phyloP scores from a whole-genome alignment of 2,797 vertebrate species.

The Schizopygopsis malacanthus region DNA sequence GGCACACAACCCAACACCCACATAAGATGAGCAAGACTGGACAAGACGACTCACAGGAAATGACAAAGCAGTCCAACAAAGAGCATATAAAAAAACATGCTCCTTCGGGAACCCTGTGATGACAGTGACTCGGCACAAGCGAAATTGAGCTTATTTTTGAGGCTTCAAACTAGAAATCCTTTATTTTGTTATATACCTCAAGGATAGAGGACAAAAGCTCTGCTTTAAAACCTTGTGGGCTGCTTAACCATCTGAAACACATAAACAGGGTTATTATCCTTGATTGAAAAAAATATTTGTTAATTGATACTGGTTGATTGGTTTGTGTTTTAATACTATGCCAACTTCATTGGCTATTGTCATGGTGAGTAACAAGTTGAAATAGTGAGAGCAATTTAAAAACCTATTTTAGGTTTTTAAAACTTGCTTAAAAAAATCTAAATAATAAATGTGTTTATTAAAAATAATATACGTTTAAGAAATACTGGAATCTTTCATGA shows the following conservation, averaged over 20 bases:
- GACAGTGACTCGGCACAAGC: conserved; percentile 45
- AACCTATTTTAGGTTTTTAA: not conserved
- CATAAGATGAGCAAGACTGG: conserved; percentile 40
- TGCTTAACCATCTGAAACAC: not conserved
- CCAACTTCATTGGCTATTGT: not conserved
- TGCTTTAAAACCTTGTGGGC: conserved; percentile 1
- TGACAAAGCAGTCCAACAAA: conserved; percentile 24
- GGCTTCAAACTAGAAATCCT: conserved; percentile 2
- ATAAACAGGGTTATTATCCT: not conserved
- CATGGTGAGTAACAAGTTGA: not conserved
- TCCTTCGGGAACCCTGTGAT: conserved; percentile 61
- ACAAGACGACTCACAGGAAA: conserved; percentile 39
- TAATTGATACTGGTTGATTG: not conserved
- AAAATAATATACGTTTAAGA: not conserved
- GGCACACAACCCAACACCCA: conserved; percentile 47
- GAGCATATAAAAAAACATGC: conserved; percentile 33
- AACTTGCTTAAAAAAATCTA: not conserved
- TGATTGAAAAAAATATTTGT: not conserved
- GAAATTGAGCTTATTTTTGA: conserved; percentile 9
- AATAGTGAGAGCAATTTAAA: too few species aligned
- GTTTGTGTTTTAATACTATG: not conserved
- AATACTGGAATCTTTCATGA: not conserved
- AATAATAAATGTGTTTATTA: not conserved
- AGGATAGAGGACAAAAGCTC: not conserved
- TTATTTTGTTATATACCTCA: not conserved